These are phyloP conservation scores for Cantharis lateralis DNA, from an alignment of 2,888 invertebrate genomes.

Conservation along the genomic window DNA sequence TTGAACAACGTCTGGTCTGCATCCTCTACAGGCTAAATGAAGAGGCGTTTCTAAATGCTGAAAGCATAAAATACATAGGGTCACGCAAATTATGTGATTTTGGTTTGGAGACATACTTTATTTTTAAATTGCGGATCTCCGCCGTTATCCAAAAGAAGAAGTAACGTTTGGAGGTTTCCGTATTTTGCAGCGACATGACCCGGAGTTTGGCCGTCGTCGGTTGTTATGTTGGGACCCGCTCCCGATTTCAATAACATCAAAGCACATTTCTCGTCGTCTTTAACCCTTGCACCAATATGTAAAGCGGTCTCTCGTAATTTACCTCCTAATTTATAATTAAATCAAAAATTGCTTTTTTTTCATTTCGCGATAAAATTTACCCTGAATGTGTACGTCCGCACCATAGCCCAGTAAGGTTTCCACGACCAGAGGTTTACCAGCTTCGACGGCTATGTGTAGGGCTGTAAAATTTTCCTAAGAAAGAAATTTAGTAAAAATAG, in stretches of 20 bases:
- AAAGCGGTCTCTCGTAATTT: slow-evolving; percentile 91
- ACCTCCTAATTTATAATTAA: slow-evolving; percentile 63
- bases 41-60: slow-evolving; percentile 94
- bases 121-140: slow-evolving; percentile 92
- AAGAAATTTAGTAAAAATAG: slow-evolving; percentile 29
- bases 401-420: slow-evolving; percentile 96
- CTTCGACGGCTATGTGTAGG: slow-evolving; percentile 95
- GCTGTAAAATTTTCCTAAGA: slow-evolving; percentile 95
- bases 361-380: slow-evolving; percentile 44
- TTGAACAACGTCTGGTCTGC: slow-evolving; percentile 82
- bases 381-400: slow-evolving; percentile 94
- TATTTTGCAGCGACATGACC: slow-evolving; percentile 94
- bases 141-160: slow-evolving; percentile 88
- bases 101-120: slow-evolving; percentile 66
- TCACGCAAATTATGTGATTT: not conserved
- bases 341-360: not conserved
- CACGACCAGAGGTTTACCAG: slow-evolving; percentile 91
- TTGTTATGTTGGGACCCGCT: slow-evolving; percentile 92
- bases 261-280: slow-evolving; percentile 90
- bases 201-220: slow-evolving; percentile 96
- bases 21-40: slow-evolving; percentile 89
- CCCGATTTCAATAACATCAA: slow-evolving; percentile 97
- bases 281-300: slow-evolving; percentile 94
- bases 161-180: slow-evolving; percentile 86
- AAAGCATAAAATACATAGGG: slow-evolving; percentile 23